Percentiles rank a stretch among this genome's conserved stretches.
Conservation (phyloP, 2,797 vertebrate genomes). For the Ctenochaetus hawaiiensis region DNA sequence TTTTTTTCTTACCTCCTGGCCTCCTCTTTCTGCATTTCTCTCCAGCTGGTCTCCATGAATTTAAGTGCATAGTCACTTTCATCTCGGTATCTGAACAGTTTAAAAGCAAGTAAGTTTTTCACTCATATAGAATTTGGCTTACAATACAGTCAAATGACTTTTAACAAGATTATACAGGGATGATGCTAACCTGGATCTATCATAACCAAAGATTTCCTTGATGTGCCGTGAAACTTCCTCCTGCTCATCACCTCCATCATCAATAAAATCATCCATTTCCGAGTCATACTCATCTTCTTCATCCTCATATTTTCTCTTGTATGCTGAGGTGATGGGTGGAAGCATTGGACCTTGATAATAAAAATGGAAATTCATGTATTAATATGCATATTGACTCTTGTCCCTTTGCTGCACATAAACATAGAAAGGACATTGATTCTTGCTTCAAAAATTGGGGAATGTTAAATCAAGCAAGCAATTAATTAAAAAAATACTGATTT, state of each 20-base stretch:
- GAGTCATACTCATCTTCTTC: slow-evolving; percentile 94
- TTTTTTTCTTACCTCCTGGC: slow-evolving; percentile 90
- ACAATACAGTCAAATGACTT: neutral
- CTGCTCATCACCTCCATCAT: slow-evolving; percentile 91
- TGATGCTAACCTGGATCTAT: slow-evolving; percentile 87
- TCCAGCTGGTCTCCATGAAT: slow-evolving; percentile 99
- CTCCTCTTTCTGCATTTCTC: slow-evolving; percentile 96
- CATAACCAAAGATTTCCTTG: slow-evolving; percentile 97
- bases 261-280: slow-evolving; percentile 99
- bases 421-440: neutral
- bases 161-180: neutral
- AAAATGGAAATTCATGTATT: neutral
- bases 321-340: slow-evolving; percentile 88
- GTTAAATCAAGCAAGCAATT: neutral
- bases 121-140: neutral
- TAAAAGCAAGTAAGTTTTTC: slow-evolving; percentile 2
- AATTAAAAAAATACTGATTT: neutral
- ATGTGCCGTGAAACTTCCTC: slow-evolving; percentile 97
- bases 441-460: neutral
- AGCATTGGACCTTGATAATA: slow-evolving; percentile 79
- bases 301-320: slow-evolving; percentile 92
- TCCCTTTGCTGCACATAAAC: neutral
- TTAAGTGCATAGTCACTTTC: slow-evolving; percentile 98
- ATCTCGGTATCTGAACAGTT: slow-evolving; percentile 92
- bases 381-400: neutral